These are phyloP conservation scores for Maconellicoccus hirsutus DNA, from an alignment of 1,140 invertebrate genomes.

Conservation along the genomic window DNA sequence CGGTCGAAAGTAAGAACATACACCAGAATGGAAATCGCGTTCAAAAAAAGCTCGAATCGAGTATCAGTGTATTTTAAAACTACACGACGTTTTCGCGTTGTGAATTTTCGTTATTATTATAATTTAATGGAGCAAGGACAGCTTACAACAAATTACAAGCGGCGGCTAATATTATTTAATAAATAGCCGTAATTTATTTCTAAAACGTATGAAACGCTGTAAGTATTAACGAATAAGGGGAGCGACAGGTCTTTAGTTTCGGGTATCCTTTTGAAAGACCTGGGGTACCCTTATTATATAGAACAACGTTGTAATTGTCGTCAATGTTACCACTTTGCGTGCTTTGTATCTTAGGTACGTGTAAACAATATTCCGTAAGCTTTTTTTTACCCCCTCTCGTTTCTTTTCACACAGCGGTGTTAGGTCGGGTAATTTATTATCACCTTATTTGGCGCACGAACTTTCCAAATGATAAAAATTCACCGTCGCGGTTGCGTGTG, in stretches of 20 bases:
- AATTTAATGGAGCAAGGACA: neutral
- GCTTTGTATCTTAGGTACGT: neutral
- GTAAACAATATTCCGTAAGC: neutral
- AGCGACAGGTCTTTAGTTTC: neutral
- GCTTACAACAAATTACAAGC: neutral
- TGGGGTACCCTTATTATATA: neutral
- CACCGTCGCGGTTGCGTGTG: neutral
- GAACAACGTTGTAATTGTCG: neutral
- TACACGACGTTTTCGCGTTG: neutral
- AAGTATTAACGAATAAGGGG: neutral
- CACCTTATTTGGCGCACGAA: neutral
- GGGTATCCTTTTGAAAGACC: neutral
- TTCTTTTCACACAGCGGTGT: neutral
- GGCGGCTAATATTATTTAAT: constrained; percentile 3
- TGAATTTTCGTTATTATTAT: constrained; percentile 1
- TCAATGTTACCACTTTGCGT: neutral
- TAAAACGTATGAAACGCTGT: neutral
- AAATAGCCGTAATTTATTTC: neutral
- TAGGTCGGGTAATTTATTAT: neutral
- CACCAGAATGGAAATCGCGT: no score
- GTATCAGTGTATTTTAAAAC: no score
- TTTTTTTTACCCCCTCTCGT: neutral
- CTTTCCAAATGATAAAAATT: neutral
- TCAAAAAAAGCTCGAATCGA: no score
- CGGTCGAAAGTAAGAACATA: no score